Conservation (phyloP, 2,113 vertebrate species). For the Pristiophorus japonicus region DNA sequence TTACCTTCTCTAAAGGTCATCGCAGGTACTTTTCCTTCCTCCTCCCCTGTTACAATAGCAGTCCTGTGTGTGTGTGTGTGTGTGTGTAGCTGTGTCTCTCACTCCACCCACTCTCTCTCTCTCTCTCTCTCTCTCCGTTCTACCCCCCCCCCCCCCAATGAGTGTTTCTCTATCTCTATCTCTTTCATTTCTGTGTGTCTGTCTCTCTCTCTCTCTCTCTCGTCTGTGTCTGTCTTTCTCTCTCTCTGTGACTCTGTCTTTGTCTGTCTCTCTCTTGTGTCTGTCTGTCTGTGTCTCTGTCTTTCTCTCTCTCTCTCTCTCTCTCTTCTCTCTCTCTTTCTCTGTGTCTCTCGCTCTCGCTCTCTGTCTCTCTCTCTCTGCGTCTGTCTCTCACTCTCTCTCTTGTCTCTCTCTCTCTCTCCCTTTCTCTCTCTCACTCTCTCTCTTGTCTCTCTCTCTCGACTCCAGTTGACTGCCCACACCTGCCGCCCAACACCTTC, state of each 20-base stretch:
- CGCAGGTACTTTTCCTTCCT: background rate
- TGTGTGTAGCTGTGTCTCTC: background rate
- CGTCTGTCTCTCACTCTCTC: background rate
- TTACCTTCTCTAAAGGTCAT: background rate
- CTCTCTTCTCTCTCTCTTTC: background rate
- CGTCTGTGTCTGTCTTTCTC: background rate
- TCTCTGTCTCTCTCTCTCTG: background rate
- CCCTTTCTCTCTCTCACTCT: background rate
- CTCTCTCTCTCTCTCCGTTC: background rate
- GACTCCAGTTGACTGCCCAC: too few species aligned
- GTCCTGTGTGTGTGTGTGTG: background rate
- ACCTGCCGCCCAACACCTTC: background rate
- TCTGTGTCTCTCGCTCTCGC: background rate
- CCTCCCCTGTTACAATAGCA: background rate
- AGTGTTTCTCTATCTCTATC: background rate
- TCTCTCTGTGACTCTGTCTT: rapidly evolving
- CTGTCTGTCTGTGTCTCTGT: background rate
- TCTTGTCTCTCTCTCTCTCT: background rate
- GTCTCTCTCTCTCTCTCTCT: background rate
- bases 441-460: background rate
- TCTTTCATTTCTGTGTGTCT: too few species aligned
- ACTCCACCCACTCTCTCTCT: background rate
- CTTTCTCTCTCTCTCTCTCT: background rate
- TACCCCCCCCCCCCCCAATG: too few species aligned
- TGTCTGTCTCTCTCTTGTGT: background rate